These are phyloP conservation scores for Brachionus plicatilis DNA, from an alignment of 1,140 invertebrate genomes.

Conservation along the genomic window DNA sequence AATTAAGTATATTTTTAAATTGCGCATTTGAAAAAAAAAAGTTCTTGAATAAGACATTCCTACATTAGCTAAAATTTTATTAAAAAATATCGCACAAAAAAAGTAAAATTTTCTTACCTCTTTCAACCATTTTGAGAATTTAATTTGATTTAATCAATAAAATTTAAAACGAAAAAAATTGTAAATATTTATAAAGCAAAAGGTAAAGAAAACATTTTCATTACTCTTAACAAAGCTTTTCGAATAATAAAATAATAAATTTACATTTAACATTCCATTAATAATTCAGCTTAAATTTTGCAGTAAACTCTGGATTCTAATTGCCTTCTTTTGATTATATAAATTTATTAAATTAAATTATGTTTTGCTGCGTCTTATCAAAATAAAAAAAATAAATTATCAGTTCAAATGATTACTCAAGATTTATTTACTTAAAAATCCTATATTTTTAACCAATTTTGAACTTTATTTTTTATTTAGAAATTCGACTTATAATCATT, in stretches of 20 bases:
- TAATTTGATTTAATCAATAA: neutral
- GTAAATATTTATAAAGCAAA: neutral
- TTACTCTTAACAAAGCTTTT: neutral
- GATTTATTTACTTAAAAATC: no score
- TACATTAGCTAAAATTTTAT: neutral
- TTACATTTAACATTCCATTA: neutral
- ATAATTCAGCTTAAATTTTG: neutral
- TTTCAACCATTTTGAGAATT: neutral
- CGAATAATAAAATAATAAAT: neutral
- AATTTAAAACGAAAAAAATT: neutral
- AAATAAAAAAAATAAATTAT: no score
- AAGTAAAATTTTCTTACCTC: neutral
- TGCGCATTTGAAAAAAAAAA: neutral
- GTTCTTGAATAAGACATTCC: neutral
- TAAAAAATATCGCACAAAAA: neutral
- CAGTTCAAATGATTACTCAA: no score
- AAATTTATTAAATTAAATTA: neutral
- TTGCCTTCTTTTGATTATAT: neutral
- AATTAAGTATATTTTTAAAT: neutral
- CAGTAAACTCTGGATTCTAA: neutral
- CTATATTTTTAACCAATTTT: no score
- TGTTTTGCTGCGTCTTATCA: neutral
- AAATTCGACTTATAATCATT: no score
- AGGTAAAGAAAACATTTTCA: neutral
- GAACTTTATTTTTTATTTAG: no score